These are phyloP conservation scores for Guaruba guarouba DNA, from an alignment of 2,113 vertebrate genomes.

Conservation along the genomic window DNA sequence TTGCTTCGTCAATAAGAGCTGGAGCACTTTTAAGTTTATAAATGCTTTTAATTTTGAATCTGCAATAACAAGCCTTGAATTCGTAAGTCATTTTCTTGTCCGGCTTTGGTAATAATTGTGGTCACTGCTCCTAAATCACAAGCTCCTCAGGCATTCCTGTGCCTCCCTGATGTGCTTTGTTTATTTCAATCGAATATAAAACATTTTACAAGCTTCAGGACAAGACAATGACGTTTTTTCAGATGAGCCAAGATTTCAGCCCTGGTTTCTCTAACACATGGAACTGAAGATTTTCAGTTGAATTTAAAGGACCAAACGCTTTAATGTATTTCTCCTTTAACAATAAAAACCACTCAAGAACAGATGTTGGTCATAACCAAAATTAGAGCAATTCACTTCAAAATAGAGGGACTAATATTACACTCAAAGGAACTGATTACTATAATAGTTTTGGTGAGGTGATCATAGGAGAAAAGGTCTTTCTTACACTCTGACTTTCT, in stretches of 20 bases:
- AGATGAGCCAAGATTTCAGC: background rate
- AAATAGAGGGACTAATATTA: background rate
- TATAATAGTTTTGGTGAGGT: background rate
- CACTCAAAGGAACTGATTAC: background rate
- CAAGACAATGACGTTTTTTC: constrained; percentile 8
- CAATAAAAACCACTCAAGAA: constrained; percentile 11
- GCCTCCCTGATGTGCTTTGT: constrained; percentile 9
- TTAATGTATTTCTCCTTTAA: constrained; percentile 16
- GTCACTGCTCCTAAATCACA: background rate
- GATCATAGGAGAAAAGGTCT: background rate
- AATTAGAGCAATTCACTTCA: constrained; percentile 11
- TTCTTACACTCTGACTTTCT: background rate
- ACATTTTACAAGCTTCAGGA: constrained; percentile 22
- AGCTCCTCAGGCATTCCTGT: constrained; percentile 21
- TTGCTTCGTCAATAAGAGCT: background rate
- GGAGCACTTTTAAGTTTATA: background rate
- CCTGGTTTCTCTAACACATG: background rate
- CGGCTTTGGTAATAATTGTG: background rate
- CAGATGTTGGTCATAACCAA: constrained; percentile 16
- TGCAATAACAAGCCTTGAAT: constrained; percentile 6
- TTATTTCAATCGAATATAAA: constrained; percentile 3
- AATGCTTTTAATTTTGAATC: constrained; percentile 24
- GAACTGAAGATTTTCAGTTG: background rate
- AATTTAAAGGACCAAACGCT: constrained; percentile 16
- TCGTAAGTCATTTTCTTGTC: background rate